These are phyloP conservation scores for Melanostoma scalare DNA, from an alignment of 2,888 invertebrate genomes.

Conservation along the genomic window DNA sequence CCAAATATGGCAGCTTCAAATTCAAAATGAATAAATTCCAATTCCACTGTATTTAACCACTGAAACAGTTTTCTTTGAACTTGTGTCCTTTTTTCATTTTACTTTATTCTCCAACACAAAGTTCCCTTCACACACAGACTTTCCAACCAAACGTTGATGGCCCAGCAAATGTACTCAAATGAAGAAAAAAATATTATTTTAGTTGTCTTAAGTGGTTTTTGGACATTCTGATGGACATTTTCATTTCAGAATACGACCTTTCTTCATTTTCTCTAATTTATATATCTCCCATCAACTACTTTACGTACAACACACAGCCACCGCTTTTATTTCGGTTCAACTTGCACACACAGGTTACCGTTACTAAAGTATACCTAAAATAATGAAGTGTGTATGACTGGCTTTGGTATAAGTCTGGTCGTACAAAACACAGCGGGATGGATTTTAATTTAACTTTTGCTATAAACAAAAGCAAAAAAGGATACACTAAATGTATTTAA, in stretches of 20 bases:
- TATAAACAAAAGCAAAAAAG: conserved; percentile 4
- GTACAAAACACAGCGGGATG: conserved; percentile 39
- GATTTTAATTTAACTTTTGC: conserved; percentile 57
- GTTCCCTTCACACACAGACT: conserved; percentile 36
- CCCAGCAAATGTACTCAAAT: conserved; percentile 28
- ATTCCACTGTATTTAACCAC: no score
- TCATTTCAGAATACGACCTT: conserved; percentile 58
- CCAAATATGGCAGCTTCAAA: no score
- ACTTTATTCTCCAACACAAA: not conserved
- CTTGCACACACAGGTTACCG: conserved; percentile 52
- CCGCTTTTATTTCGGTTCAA: conserved; percentile 27
- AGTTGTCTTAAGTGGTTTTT: conserved; percentile 91
- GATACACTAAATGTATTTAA: not conserved
- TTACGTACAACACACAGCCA: conserved; percentile 64
- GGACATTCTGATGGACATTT: conserved; percentile 73
- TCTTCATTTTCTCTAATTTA: conserved; percentile 58
- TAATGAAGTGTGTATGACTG: conserved; percentile 20
- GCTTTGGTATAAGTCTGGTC: conserved; percentile 2
- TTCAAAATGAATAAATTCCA: no score
- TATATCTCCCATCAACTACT: conserved; percentile 72
- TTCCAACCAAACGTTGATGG: conserved; percentile 10
- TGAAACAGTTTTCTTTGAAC: conserved; percentile 6
- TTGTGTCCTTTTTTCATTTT: not conserved
- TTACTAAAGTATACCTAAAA: conserved; percentile 39
- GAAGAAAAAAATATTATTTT: conserved; percentile 87